Evolutionary conservation across 2,888 invertebrate species (phyloP), one percentile per base, ranked within the genome.

Genomic region (Hypomecis punctinalis): DNA sequence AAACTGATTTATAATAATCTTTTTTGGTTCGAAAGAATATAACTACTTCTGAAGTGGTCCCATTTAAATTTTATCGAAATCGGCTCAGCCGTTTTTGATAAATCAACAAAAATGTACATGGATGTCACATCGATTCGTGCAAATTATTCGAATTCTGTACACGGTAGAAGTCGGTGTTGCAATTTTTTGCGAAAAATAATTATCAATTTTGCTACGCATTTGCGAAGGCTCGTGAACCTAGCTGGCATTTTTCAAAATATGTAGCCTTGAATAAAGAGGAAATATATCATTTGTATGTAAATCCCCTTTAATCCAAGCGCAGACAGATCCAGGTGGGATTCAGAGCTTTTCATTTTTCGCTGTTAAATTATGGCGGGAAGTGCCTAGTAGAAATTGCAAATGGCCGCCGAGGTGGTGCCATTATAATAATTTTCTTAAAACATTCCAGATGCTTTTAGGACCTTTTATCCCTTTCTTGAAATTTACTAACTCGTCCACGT

Each of bases 371-470:
- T 40, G 42, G 45, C 61, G 54, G 46, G 61, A 66, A 64, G 23
- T 23, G 23, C 23, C 55, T 54, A 36, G 55, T 42, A 56, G 66
- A 66, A 62, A 66, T 70, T 68, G 62, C 66, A 68, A 66, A 68
- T 68, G 68, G 70, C 66, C 45, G 63, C 61, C 63, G 40, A 23
- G 37, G 23, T n/a, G 51, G 46, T 54, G 60, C 57, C 48, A 61
- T 67, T 63, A 48, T 47, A 57, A 54, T 69, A 65, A 67, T 57
- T 62, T 7, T 6, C 11, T 13, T 7, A 46, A 11, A 23, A 23
- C 8, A 8, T 46, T 47, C 11, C 5, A 35, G 10, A 47, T 33
- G 35, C 6, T 8, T 35, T 47, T 23, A 23, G 7, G 13, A 9
- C 7, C 4, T 23, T 5, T 13, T 7, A 23, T 46, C 6, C 23